Conservation (phyloP, 2,113 vertebrate species). For the Prochilodus magdalenae region DNA sequence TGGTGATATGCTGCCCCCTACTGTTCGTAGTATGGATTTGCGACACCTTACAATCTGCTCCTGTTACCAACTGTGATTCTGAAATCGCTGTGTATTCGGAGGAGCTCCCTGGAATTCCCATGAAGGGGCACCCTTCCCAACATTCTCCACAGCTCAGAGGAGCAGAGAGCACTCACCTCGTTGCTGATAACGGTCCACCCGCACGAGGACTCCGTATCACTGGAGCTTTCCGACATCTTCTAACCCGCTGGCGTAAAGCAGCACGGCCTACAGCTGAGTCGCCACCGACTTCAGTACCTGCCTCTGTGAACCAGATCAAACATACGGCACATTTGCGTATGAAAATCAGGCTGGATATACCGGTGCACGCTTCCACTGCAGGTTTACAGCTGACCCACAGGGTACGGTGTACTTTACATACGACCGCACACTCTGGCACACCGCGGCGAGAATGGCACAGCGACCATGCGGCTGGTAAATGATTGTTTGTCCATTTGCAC, state of each 20-base stretch:
- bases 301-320: not conserved
- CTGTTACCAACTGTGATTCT: no score
- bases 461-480: not conserved
- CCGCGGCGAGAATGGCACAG: not conserved
- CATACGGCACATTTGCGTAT: not conserved
- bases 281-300: not conserved
- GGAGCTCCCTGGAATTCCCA: no score
- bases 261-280: constrained; percentile 28
- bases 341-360: not conserved
- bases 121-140: no score
- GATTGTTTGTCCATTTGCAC: not conserved
- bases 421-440: not conserved
- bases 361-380: not conserved
- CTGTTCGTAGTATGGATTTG: no score
- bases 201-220: constrained; percentile 95
- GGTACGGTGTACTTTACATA: not conserved
- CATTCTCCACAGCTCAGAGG: not conserved
- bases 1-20: no score
- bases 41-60: no score
- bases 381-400: not conserved
- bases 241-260: constrained; percentile 51
- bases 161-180: constrained; percentile 79
- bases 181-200: constrained; percentile 97
- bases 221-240: constrained; percentile 92
- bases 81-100: no score